These are phyloP conservation scores for Manduca sexta DNA, from an alignment of 1,140 invertebrate species.

Conservation along the genomic window DNA sequence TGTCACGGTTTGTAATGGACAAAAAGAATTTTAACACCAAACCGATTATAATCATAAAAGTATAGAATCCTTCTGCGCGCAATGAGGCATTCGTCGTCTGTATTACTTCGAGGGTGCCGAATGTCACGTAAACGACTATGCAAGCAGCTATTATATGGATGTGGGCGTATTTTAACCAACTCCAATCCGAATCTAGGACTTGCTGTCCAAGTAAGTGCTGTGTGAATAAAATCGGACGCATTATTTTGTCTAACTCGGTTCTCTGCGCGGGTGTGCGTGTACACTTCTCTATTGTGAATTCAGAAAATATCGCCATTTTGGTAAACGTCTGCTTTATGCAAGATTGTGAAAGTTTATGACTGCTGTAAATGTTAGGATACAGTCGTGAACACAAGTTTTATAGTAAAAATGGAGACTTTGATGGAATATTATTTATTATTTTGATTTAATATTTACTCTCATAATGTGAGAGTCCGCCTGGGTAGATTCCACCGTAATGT, in stretches of 20 bases:
- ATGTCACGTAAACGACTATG: constrained; percentile 41
- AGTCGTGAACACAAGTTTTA: too few species aligned
- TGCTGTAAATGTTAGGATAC: constrained; percentile 6
- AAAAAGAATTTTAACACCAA: constrained; percentile 39
- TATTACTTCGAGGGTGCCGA: constrained; percentile 39
- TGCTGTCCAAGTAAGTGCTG: constrained; percentile 46
- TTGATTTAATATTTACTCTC: too few species aligned
- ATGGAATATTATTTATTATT: too few species aligned
- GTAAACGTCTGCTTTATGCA: constrained; percentile 6
- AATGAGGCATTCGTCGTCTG: constrained; percentile 27
- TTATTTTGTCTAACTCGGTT: constrained; percentile 38
- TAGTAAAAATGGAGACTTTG: too few species aligned
- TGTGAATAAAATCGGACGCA: constrained; percentile 26
- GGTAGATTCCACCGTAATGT: too few species aligned
- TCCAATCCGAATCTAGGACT: constrained; percentile 46
- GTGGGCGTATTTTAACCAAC: constrained; percentile 33
- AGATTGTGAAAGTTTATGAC: constrained; percentile 12
- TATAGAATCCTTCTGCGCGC: constrained; percentile 44
- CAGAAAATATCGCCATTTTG: constrained; percentile 29
- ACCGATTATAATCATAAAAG: constrained; percentile 31
- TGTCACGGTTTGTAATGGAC: constrained; percentile 30
- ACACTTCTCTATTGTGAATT: constrained; percentile 21
- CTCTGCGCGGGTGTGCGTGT: constrained; percentile 34
- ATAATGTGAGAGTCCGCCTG: too few species aligned
- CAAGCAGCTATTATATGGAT: constrained; percentile 29